phyloP scores from a whole-genome alignment of 1,140 invertebrate genomes.

The Aradophagus sp. region DNA sequence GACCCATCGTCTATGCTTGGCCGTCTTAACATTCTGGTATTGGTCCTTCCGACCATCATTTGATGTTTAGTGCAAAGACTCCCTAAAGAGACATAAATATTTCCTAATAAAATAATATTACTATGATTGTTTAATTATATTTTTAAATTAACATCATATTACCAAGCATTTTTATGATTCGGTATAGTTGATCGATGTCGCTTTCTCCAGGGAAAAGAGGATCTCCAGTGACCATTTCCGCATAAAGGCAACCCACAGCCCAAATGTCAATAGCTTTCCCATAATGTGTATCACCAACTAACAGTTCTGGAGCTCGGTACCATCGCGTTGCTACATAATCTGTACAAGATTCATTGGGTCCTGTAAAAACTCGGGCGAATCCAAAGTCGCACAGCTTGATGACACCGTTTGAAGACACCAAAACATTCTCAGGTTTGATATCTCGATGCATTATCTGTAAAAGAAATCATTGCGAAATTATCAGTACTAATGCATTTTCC shows the following conservation, averaged over 20 bases:
- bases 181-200: slow-evolving; percentile 92
- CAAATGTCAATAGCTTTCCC: slow-evolving; percentile 89
- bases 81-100: no score
- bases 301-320: slow-evolving; percentile 90
- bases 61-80: slow-evolving; percentile 64
- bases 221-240: slow-evolving; percentile 90
- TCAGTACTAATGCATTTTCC: no score
- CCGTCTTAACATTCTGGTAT: slow-evolving; percentile 40
- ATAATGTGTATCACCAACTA: slow-evolving; percentile 84
- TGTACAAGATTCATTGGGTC: slow-evolving; percentile 83
- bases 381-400: slow-evolving; percentile 94
- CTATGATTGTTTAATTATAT: no score
- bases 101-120: no score
- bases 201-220: slow-evolving; percentile 92
- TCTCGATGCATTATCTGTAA: slow-evolving; percentile 90
- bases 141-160: no score
- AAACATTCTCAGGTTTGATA: slow-evolving; percentile 93
- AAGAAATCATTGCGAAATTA: slow-evolving; percentile 2
- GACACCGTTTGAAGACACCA: slow-evolving; percentile 86
- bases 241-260: slow-evolving; percentile 90
- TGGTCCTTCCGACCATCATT: slow-evolving; percentile 47
- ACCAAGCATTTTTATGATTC: slow-evolving; percentile 86
- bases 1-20: slow-evolving; percentile 58
- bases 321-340: slow-evolving; percentile 90
- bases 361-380: slow-evolving; percentile 83